Base-by-base conservation (phyloP, 2,888 invertebrate species). In the Volucella zonaria region DNA sequence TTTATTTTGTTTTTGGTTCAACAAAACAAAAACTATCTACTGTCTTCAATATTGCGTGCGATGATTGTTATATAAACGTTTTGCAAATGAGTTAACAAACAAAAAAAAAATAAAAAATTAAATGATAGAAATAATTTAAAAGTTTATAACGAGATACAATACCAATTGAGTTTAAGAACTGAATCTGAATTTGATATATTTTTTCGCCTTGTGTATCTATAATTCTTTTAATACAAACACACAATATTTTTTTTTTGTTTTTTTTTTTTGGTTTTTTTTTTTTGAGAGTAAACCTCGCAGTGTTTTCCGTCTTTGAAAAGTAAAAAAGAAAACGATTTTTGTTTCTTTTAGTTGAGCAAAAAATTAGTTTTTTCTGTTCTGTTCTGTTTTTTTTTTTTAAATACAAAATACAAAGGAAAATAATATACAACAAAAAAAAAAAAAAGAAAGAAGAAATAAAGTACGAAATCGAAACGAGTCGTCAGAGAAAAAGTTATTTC, bases 61-160 rank as follows among this genome's bases (percentile, higher is more conserved):
- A 75, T 75, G 74, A 47, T 74, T 54, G 75, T 83, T 83, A 83
- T 75, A 80, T 83, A 83, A 83, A 83, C 83, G 79, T 67, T 31
- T 79, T 59, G 12, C 42, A 68, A 71, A 58, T 56, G 14, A 75
- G 52, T 59, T 31, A 31, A 31, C 31, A 31, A 31, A 31, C 4
- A 31, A 6, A 6, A 31, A 31, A 23, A 23, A 23, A 18, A 18
- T n/a, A 18, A 18, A 18, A 2, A 18, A 18, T 18, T 2, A 2
- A 23, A 31, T 31, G 6, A 31, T 31, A 31, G 31, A 31, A 49
- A 68, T 67, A 74, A 14, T 77, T 82, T 40, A 40, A 71, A 79
- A 82, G 67, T 78, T 77, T 58, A 68, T 68, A 79, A 75, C 23
- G 10, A 42, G 68, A 67, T 51, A 67, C 62, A 66, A 59, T 43